Evolutionary conservation across 2,888 invertebrate species (phyloP).

Genomic region (Andrena flavipes): DNA sequence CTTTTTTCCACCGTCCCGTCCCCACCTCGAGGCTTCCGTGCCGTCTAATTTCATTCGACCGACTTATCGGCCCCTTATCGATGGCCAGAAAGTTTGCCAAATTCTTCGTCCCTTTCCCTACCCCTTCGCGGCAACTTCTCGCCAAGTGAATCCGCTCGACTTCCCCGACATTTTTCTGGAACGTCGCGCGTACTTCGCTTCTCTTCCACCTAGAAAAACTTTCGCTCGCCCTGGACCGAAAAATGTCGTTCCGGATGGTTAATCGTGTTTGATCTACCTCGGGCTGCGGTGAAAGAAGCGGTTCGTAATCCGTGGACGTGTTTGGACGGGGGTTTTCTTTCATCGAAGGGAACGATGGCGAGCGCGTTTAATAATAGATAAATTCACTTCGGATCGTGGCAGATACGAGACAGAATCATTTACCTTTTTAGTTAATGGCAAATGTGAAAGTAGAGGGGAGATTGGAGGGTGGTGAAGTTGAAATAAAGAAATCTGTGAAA

Average conservation of each 20-base stretch:
- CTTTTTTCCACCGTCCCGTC: constrained; percentile 13
- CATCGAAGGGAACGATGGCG: background rate
- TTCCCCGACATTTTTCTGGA: constrained; percentile 1
- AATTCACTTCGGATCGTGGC: no score
- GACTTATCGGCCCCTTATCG: constrained; percentile 14
- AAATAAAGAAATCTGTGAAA: no score
- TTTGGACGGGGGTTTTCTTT: background rate
- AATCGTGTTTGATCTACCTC: constrained; percentile 20
- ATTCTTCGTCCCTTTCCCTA: constrained; percentile 2
- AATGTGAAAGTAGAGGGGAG: no score
- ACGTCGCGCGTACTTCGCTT: constrained; percentile 7
- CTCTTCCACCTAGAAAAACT: background rate
- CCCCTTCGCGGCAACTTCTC: background rate
- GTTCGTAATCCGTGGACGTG: background rate
- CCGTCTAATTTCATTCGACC: constrained; percentile 62
- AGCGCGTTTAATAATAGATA: no score
- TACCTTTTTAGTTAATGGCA: no score
- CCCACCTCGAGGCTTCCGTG: background rate
- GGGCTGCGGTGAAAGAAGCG: background rate
- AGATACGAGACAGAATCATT: no score
- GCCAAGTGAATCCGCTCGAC: background rate
- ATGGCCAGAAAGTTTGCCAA: constrained; percentile 25
- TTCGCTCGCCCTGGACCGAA: constrained; percentile 2
- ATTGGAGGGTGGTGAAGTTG: no score
- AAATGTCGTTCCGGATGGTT: constrained; percentile 24